A percentile compares a stretch with the other conserved stretches of the same genome.
Conservation (phyloP, 2,113 vertebrate genomes). For the Mus spicilegus region DNA sequence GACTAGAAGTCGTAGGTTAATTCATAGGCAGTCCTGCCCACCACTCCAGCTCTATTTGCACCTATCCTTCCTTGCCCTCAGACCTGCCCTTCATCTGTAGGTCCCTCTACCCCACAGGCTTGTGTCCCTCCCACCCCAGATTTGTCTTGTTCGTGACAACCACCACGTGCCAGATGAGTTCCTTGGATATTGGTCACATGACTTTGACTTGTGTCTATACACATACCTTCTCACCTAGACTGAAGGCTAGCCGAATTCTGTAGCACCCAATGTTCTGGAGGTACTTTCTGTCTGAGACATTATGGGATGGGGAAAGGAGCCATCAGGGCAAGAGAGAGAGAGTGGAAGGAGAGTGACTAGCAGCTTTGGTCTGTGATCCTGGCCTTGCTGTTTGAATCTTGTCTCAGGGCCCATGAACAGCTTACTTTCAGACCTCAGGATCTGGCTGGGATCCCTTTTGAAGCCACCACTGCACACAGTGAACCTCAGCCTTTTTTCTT, state of each 20-base stretch:
- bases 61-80: not conserved
- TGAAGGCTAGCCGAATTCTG: not conserved
- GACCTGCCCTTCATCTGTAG: not conserved
- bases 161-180: accelerated
- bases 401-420: not conserved
- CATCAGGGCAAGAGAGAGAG: not conserved
- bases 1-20: not conserved
- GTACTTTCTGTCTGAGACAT: not conserved
- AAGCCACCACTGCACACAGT: not conserved
- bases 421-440: not conserved
- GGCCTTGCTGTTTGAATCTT: not conserved
- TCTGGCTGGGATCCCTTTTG: not conserved
- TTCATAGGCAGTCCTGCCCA: not conserved
- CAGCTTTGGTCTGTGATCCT: not conserved
- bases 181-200: not conserved
- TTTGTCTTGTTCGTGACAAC: not conserved
- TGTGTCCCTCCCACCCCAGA: not conserved
- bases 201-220: not conserved
- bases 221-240: not conserved
- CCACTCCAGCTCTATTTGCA: not conserved
- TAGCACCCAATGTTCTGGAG: not conserved
- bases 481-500: not conserved
- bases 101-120: not conserved
- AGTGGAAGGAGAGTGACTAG: not conserved
- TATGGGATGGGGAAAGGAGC: not conserved